Base-by-base conservation (phyloP, 2,888 invertebrate species). In the Choristoneura rosaceana region DNA sequence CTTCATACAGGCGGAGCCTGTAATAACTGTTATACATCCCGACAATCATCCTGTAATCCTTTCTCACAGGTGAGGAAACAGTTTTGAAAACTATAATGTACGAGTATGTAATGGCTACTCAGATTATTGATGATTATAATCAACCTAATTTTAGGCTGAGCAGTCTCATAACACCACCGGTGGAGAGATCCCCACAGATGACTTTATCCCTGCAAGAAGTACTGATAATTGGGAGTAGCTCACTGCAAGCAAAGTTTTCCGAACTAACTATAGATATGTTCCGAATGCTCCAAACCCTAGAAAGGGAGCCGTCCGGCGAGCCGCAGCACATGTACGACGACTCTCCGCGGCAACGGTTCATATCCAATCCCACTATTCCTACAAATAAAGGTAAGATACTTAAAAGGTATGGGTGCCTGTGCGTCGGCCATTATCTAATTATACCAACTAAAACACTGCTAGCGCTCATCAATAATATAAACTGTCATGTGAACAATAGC, bases 231-330 rank as follows among this genome's bases (percentile, higher is more conserved):
- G 99, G 99, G 73, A 98, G 98, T 88, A 97, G 97, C 82, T 96
- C 97, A 77, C 98, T 98, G 84, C 99, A 99, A 95, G 98, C 98
- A 45, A 99, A 99, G 91, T 99, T 99, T 93, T 98, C 98, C 79
- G 99, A 99, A 90, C 94, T 99, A 79, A 99, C 99, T 14, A 96
- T 99, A 95, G 99, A 99, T 93, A 99, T 99, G 99, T 99, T 98
- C 91, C 95, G 99, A 81, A 99, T 99, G 96, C 95, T 99, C 74
- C 99, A 99, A 92, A 98, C 98, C 0, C 92, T 99, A 74, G 99
- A 99, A 88, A 94, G 98, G 76, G 99, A 99, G 86, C 98, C 98
- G 12, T 96, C 97, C 79, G 98, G 98, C 81, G 97, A 97, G 77
- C 95, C 96, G 65, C 96, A 96, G 82, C 96, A 97, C 87, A 96